A percentile compares a stretch with the other conserved stretches of the same genome.
These are phyloP conservation scores for Leptinotarsa texana DNA, from an alignment of 1,140 invertebrate species.

Conservation along the genomic window DNA sequence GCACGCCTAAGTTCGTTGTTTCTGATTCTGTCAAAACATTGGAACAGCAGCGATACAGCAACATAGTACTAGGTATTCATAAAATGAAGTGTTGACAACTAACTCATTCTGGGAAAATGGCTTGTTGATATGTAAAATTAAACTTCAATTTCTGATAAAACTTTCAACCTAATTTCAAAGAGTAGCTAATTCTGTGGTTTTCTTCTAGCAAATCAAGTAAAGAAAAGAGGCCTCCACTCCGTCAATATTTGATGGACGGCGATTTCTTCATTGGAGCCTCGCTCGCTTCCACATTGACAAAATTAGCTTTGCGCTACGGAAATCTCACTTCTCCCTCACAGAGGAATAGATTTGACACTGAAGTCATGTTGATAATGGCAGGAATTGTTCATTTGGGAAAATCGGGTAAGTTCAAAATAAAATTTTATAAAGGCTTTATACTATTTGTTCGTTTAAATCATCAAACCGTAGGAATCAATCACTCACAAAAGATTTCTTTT, in stretches of 20 bases:
- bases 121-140: not conserved
- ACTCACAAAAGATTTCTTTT: not conserved
- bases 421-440: no score
- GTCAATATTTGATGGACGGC: conserved; percentile 89
- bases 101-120: no score
- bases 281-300: conserved; percentile 87
- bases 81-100: no score
- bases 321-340: conserved; percentile 62
- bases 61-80: no score
- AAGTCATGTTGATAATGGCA: conserved; percentile 87
- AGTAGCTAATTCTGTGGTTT: not conserved
- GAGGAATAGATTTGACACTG: conserved; percentile 75
- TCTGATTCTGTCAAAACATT: no score
- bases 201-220: conserved; percentile 62
- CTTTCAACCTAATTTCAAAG: not conserved
- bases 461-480: no score
- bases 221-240: conserved; percentile 76
- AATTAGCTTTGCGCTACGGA: conserved; percentile 82
- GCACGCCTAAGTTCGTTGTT: no score
- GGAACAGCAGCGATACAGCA: no score
- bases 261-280: conserved; percentile 96
- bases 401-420: conserved; percentile 59
- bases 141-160: not conserved
- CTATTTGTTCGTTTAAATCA: no score
- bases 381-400: conserved; percentile 85